A percentile compares a stretch with the other conserved stretches of the same genome.
phyloP scores from a whole-genome alignment of 2,113 vertebrate species.

The Rhabdornis inornatus region DNA sequence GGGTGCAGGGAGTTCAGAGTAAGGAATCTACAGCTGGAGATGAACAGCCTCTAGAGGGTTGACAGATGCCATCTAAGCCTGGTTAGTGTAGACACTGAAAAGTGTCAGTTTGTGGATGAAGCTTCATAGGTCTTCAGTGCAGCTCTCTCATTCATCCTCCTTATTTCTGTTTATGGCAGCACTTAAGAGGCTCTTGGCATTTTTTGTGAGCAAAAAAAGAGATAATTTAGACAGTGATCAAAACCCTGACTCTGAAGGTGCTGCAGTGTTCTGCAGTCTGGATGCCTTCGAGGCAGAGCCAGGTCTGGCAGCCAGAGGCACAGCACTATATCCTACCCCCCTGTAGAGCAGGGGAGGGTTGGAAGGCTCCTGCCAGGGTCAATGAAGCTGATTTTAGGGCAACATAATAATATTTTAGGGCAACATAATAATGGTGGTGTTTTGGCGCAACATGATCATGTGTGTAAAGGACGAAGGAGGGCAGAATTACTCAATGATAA shows the following conservation, averaged over 20 bases:
- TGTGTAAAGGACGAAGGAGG: neutral
- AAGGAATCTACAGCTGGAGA: neutral
- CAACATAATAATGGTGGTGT: fast-evolving
- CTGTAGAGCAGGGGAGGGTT: neutral
- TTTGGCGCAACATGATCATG: neutral
- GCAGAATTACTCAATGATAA: neutral
- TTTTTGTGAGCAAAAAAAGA: neutral
- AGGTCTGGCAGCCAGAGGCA: neutral
- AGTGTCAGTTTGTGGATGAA: neutral
- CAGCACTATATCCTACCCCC: no score
- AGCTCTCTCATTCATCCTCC: neutral
- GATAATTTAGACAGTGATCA: neutral
- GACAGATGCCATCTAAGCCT: neutral
- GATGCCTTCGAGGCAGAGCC: neutral
- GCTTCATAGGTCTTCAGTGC: neutral
- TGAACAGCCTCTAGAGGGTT: neutral
- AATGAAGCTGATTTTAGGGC: neutral
- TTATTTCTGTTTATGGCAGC: neutral
- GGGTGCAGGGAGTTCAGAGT: neutral
- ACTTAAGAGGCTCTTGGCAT: neutral
- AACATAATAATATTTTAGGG: fast-evolving
- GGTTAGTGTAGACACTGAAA: neutral
- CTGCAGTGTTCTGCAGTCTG: neutral
- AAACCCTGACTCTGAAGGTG: neutral
- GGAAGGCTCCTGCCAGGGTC: neutral